Percentiles rank a stretch among this genome's conserved stretches.
These are phyloP conservation scores for Tachina lurida DNA, from an alignment of 2,888 invertebrate species.

Conservation along the genomic window DNA sequence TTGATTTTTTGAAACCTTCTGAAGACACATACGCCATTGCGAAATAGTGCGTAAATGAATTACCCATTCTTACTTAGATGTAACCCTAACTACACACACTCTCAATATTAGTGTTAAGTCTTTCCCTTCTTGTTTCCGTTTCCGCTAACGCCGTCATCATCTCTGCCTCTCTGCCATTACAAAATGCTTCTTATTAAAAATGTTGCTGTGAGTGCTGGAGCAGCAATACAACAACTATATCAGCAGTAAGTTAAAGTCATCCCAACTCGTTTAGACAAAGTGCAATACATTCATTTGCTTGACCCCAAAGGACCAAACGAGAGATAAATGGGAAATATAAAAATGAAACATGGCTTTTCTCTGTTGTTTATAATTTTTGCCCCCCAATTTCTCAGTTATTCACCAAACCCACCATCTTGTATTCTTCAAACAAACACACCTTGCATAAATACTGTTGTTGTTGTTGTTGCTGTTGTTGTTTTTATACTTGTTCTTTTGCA, in stretches of 20 bases:
- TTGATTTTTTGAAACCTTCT: conserved; percentile 35
- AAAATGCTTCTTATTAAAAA: conserved; percentile 39
- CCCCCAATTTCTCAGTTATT: neutral
- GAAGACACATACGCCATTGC: neutral
- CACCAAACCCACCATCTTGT: conserved; percentile 14
- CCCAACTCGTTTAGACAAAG: conserved; percentile 72
- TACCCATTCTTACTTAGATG: neutral
- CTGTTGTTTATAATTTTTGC: conserved; percentile 28
- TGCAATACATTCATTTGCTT: conserved; percentile 74
- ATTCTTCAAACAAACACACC: neutral
- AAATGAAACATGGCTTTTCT: conserved; percentile 81
- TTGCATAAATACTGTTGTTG: neutral
- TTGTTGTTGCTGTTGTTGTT: neutral
- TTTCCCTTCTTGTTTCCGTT: conserved; percentile 61
- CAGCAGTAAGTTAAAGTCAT: conserved; percentile 67
- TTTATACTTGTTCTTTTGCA: neutral
- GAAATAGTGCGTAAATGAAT: conserved; percentile 41
- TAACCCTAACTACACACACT: neutral
- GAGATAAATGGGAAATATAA: conserved; percentile 82
- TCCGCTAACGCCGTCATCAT: conserved; percentile 53
- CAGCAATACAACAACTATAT: conserved; percentile 14
- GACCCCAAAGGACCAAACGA: conserved; percentile 77
- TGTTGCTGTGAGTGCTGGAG: conserved; percentile 11
- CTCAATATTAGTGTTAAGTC: conserved; percentile 46
- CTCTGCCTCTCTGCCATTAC: conserved; percentile 29